These are phyloP conservation scores for Rhorus exstirpatorius DNA, from an alignment of 2,888 invertebrate species.

Conservation along the genomic window DNA sequence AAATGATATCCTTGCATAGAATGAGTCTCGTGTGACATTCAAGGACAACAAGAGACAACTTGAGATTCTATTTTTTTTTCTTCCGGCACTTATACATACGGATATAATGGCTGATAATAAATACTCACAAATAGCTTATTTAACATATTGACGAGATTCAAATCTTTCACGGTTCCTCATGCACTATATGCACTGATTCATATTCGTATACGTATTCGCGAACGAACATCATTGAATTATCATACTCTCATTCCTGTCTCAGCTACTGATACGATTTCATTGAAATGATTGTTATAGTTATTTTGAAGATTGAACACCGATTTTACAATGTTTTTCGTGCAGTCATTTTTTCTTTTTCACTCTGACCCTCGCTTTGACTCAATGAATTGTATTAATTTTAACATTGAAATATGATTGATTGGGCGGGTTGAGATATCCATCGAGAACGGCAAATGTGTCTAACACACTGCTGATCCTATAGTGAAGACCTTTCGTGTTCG, in stretches of 20 bases:
- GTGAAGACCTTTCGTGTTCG: conserved; percentile 3
- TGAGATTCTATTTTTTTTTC: not conserved
- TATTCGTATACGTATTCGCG: not conserved
- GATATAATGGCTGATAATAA: not conserved
- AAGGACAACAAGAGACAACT: not conserved
- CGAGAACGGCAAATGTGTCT: not conserved
- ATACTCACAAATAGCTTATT: not conserved
- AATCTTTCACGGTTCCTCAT: not conserved
- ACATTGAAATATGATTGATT: no score
- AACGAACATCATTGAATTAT: no score
- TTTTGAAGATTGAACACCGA: no score
- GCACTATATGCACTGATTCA: not conserved
- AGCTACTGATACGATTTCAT: no score
- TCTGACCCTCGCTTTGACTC: no score
- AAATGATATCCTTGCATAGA: not conserved
- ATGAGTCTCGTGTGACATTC: not conserved
- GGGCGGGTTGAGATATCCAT: not conserved
- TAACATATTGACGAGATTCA: not conserved
- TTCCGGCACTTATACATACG: not conserved
- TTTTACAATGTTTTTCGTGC: no score
- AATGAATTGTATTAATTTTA: no score
- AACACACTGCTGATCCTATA: not conserved
- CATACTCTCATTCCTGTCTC: no score
- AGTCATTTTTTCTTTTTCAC: no score
- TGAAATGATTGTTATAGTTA: no score